Evolutionary conservation across 2,113 vertebrate genomes (phyloP).

Genomic region (Daphoenositta chrysoptera): DNA sequence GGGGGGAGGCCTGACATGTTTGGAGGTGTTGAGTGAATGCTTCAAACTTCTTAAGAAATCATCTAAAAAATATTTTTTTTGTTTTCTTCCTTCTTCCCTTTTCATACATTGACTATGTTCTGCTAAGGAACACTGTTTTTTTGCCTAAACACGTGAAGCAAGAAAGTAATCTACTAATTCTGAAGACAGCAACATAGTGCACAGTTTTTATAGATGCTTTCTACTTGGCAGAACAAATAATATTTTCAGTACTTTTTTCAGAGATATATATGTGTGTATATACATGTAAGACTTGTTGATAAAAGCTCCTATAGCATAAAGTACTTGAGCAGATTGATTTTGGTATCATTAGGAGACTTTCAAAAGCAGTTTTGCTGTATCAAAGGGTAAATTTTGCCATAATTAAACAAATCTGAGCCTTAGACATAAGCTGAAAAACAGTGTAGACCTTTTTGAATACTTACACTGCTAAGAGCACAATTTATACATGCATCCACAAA

Average conservation of each 20-base stretch:
- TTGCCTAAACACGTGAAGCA: neutral
- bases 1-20: neutral
- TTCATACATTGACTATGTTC: neutral
- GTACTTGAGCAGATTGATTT: neutral
- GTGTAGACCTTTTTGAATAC: neutral
- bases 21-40: neutral
- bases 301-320: neutral
- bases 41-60: neutral
- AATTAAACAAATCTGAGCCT: neutral
- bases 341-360: neutral
- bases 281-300: neutral
- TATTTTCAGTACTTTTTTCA: neutral
- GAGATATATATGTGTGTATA: accelerated
- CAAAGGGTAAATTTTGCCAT: neutral
- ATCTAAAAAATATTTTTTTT: neutral
- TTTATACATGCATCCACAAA: neutral
- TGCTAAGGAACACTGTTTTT: neutral
- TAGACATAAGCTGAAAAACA: neutral
- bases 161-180: neutral
- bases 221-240: neutral
- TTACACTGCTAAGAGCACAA: neutral
- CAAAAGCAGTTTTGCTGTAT: neutral
- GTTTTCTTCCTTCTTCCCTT: neutral
- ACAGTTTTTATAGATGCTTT: neutral
- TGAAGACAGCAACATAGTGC: neutral